Base-by-base conservation (phyloP, 2,888 invertebrate species). In the Ormyrus pomaceus region DNA sequence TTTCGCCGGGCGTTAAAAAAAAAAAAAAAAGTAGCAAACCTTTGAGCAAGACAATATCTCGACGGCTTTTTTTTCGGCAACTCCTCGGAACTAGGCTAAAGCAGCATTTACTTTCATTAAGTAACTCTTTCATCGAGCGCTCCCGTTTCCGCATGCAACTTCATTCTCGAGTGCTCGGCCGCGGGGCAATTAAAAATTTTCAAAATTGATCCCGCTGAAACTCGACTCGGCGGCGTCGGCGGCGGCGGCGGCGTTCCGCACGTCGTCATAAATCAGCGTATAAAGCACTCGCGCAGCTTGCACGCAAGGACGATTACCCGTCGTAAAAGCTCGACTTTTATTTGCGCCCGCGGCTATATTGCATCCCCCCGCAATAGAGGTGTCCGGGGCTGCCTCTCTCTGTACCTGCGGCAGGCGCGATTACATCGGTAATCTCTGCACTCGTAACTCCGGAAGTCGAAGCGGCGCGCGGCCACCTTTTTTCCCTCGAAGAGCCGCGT, bases 381-480 rank as follows among this genome's bases (percentile, higher is more conserved):
- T 71, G 71, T 65, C n/a, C 71, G 56, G 3, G 50, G 7, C 19
- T 19, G 10, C 11, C 19, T 19, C 19, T 19, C 50, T n/a, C 50
- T 58, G 59, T 68, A 55, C 65, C 34, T 48, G 59, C 34, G 58
- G 19, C 56, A 19, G 56, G 48, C 62, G 77, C 83, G 84, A 84
- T 84, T 84, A 83, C 83, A 84, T 83, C 83, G 79, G 84, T 84
- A 84, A 84, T 84, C 83, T 83, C 82, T 79, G 82, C 75, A 80
- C 81, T 81, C 84, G 83, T 84, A 83, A 84, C 82, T 72, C 72
- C 59, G 66, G 70, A 51, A 70, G 71, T 69, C 76, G 61, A 71
- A 62, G 64, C 55, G 13, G 46, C 61, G n/a, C 50, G 11, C 55
- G 56, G 10, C 59, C 53, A 50, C 48, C 13, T 19, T 50, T 10